Evolutionary conservation across 2,797 vertebrate genomes (phyloP).

Genomic region (Xerus rutilus): DNA sequence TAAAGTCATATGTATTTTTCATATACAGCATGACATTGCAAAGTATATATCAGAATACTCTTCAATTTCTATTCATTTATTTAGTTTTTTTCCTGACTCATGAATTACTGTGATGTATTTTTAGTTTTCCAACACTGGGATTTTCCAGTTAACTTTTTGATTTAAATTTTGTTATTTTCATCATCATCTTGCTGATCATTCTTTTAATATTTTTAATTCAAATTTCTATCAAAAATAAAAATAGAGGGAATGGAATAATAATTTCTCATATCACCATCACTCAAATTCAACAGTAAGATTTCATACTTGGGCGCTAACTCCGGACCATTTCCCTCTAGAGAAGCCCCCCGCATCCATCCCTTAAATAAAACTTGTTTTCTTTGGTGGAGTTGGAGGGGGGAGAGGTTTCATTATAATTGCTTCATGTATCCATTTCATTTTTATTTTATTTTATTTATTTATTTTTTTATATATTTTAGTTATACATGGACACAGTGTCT

Average conservation of each 20-base stretch:
- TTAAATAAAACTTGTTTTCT: no score
- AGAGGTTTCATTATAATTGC: neutral
- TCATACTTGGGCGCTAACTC: no score
- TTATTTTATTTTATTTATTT: neutral
- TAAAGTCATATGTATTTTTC: neutral
- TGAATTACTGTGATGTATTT: neutral
- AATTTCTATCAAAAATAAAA: neutral
- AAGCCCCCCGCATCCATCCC: no score
- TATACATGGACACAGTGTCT: no score
- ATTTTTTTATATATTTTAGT: no score
- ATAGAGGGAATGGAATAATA: neutral
- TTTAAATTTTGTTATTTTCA: slow-evolving; percentile 2
- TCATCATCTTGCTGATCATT: neutral
- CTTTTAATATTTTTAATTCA: neutral
- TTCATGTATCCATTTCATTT: neutral
- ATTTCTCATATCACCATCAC: neutral
- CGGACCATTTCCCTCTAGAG: no score
- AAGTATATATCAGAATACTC: neutral
- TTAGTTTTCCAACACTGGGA: neutral
- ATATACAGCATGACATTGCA: neutral
- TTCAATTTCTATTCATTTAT: neutral
- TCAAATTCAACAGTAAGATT: neutral
- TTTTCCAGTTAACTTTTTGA: neutral
- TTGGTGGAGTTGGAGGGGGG: no score
- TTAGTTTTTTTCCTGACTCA: neutral